These are phyloP conservation scores for Phrixothrix hirtus DNA, from an alignment of 2,888 invertebrate genomes.

Conservation along the genomic window DNA sequence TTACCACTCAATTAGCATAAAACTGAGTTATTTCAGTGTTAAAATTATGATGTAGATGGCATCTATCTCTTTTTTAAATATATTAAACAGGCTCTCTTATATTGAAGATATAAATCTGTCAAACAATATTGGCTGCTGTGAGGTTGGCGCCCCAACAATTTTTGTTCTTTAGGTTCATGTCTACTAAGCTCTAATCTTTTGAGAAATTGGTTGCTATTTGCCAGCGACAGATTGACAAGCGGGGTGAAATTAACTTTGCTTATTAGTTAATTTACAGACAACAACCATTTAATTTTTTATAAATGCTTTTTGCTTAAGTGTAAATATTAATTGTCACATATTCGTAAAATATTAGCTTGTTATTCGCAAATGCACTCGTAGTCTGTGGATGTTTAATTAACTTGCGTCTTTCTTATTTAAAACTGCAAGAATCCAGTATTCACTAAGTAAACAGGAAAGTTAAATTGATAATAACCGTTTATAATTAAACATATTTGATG, in stretches of 20 bases:
- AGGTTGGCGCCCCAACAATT: constrained; percentile 6
- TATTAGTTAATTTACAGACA: constrained; percentile 19
- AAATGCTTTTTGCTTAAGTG: constrained; percentile 1
- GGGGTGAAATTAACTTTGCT: constrained; percentile 11
- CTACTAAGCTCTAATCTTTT: constrained; percentile 6
- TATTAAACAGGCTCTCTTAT: background rate
- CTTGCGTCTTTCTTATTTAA: background rate
- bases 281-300: constrained; percentile 16
- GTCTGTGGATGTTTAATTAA: constrained; percentile 1
- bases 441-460: background rate
- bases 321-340: constrained; percentile 15
- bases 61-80: no score
- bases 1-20: no score
- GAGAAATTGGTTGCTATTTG: constrained; percentile 10
- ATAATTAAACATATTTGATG: constrained; percentile 3
- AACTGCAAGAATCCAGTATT: background rate
- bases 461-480: constrained; percentile 5
- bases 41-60: no score
- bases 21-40: no score
- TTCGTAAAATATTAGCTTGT: constrained; percentile 7
- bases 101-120: background rate
- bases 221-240: constrained; percentile 13
- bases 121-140: constrained; percentile 1
- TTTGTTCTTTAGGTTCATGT: constrained; percentile 5
- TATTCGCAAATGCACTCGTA: constrained; percentile 4